These are phyloP conservation scores for Syrista parreyssii DNA, from an alignment of 2,888 invertebrate species.

Conservation along the genomic window DNA sequence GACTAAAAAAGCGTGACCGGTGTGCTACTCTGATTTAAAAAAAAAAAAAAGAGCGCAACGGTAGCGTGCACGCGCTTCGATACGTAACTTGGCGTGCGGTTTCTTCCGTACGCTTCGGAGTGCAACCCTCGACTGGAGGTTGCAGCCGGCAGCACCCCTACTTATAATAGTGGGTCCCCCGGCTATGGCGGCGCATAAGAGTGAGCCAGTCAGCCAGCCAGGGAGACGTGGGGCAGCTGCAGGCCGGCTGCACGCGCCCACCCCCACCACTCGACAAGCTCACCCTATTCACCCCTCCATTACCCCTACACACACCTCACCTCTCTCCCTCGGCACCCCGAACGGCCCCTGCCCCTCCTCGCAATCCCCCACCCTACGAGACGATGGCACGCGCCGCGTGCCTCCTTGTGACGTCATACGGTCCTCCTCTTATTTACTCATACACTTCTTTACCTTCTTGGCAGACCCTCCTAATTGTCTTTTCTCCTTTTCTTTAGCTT, in stretches of 20 bases:
- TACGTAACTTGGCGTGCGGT: neutral
- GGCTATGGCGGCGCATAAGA: constrained; percentile 60
- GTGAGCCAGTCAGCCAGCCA: constrained; percentile 10
- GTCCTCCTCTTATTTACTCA: neutral
- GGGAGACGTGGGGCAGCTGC: constrained; percentile 56
- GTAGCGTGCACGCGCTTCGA: neutral
- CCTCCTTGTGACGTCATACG: constrained; percentile 57
- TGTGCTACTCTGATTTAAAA: neutral
- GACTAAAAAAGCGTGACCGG: neutral
- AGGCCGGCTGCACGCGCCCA: constrained; percentile 68
- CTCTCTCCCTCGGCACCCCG: constrained; percentile 11
- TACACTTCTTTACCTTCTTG: neutral
- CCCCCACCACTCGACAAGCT: constrained; percentile 64
- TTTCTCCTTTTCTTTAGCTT: neutral
- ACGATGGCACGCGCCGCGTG: constrained; percentile 58
- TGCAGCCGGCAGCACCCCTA: constrained; percentile 60
- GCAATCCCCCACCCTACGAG: constrained; percentile 10
- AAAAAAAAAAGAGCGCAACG: neutral
- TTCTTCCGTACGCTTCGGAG: constrained; percentile 29
- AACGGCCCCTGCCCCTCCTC: neutral
- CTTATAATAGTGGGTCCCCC: constrained; percentile 62
- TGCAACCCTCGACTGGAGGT: constrained; percentile 66
- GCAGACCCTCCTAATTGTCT: neutral
- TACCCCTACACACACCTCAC: constrained; percentile 48
- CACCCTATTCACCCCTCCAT: constrained; percentile 56